Conservation (phyloP, 1,140 invertebrate species). For the Pseudomyrmex dendroicus region DNA sequence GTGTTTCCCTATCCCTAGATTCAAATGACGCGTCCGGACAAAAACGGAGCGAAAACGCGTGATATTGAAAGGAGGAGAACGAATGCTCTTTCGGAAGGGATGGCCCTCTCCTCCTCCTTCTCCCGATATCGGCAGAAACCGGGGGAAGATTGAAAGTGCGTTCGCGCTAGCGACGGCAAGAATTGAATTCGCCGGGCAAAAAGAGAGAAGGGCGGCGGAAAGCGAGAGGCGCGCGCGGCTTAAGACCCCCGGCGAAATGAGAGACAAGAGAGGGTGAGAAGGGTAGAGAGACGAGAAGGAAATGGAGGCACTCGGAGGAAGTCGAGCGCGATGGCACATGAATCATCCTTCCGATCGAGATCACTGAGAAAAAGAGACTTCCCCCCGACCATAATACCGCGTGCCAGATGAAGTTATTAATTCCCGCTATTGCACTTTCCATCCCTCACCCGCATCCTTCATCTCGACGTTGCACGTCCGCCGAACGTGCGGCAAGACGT, state of each 20-base stretch:
- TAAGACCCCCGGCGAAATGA: slow-evolving; percentile 15
- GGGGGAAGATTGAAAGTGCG: slow-evolving; percentile 78
- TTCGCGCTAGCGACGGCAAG: slow-evolving; percentile 72
- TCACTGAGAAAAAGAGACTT: slow-evolving; percentile 24
- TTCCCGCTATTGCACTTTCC: slow-evolving; percentile 19
- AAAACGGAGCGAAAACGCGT: slow-evolving; percentile 34
- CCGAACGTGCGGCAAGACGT: background rate
- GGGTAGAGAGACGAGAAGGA: slow-evolving; percentile 58
- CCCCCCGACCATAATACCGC: background rate
- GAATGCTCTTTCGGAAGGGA: slow-evolving; percentile 47
- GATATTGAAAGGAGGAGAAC: slow-evolving; percentile 67
- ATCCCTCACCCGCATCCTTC: background rate
- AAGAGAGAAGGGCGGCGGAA: slow-evolving; percentile 19
- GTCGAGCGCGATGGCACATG: slow-evolving; percentile 62
- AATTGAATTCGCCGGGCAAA: slow-evolving; percentile 74
- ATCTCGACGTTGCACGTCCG: background rate
- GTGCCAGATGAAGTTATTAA: slow-evolving; percentile 54
- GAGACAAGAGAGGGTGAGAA: slow-evolving; percentile 6
- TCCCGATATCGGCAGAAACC: slow-evolving; percentile 62
- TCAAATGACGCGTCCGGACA: slow-evolving; percentile 31
- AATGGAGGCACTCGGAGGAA: slow-evolving; percentile 64
- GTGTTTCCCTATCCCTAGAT: slow-evolving; percentile 5
- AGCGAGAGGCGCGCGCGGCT: slow-evolving; percentile 28
- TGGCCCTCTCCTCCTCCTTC: too few relatives aligned
- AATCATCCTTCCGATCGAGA: slow-evolving; percentile 63